These are phyloP conservation scores for Acronicta alni DNA, from an alignment of 2,888 invertebrate species.

Conservation along the genomic window DNA sequence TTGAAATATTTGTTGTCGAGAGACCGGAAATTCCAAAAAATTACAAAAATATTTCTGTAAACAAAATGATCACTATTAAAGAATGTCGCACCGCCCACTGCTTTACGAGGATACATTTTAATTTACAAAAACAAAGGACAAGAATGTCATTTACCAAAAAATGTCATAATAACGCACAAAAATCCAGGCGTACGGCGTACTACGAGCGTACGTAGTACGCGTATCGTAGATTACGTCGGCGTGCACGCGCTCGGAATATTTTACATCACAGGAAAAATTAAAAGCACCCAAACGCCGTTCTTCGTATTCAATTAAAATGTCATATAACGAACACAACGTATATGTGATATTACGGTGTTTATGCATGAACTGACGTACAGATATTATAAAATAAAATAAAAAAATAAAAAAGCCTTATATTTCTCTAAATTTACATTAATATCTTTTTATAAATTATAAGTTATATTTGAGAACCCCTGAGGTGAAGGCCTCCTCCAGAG, in stretches of 20 bases:
- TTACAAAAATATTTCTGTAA: constrained; percentile 3
- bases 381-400: neutral
- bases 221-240: constrained; percentile 12
- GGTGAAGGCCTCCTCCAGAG: too few species aligned
- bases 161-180: constrained; percentile 48
- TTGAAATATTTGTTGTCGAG: too few species aligned
- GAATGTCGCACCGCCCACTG: neutral
- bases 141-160: constrained; percentile 50
- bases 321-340: constrained; percentile 14
- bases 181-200: constrained; percentile 20
- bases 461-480: too few species aligned
- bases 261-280: constrained; percentile 49
- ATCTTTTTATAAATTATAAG: too few species aligned
- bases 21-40: neutral
- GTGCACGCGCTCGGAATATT: constrained; percentile 49
- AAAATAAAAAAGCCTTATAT: too few species aligned
- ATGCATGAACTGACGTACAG: neutral
- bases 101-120: constrained; percentile 19
- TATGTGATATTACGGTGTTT: neutral
- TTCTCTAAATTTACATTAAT: too few species aligned
- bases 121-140: constrained; percentile 27
- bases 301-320: constrained; percentile 49
- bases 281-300: constrained; percentile 30
- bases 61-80: constrained; percentile 2
- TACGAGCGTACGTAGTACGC: constrained; percentile 19